phyloP scores from a whole-genome alignment of 2,888 invertebrate species.

The Eupithecia exiguata region DNA sequence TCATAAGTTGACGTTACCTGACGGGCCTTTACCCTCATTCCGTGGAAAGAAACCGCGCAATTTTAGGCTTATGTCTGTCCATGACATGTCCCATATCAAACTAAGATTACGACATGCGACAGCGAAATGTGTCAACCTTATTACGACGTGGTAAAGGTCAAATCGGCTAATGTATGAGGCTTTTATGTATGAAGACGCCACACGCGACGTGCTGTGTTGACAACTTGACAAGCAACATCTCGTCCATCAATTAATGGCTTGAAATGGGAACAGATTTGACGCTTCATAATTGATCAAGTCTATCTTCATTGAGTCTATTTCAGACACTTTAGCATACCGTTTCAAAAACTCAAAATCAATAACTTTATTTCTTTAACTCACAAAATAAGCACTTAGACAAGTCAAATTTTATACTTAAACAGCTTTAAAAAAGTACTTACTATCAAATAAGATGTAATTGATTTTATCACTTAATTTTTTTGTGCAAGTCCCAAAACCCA shows the following conservation, averaged over 20 bases:
- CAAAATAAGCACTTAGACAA: no score
- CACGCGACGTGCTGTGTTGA: conserved; percentile 5
- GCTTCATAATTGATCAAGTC: not conserved
- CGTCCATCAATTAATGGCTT: not conserved
- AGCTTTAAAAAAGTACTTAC: no score
- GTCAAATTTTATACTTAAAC: no score
- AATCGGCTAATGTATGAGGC: not conserved
- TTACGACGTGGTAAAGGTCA: conserved; percentile 11
- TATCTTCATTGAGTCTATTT: not conserved
- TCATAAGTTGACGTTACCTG: not conserved
- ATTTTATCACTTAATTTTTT: no score
- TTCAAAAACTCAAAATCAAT: no score
- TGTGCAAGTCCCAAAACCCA: no score
- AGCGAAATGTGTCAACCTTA: conserved; percentile 11
- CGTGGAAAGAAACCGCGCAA: not conserved
- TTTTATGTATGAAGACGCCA: not conserved
- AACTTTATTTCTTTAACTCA: no score
- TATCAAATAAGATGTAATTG: no score
- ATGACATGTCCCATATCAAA: conserved; percentile 9
- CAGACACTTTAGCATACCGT: not conserved
- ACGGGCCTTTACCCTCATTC: not conserved
- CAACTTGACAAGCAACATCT: not conserved
- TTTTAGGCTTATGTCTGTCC: conserved; percentile 5
- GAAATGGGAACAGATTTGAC: conserved; percentile 4
- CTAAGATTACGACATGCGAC: conserved; percentile 10